Evolutionary conservation across 2,888 invertebrate genomes (phyloP).

Genomic region (Cheilosia variabilis): DNA sequence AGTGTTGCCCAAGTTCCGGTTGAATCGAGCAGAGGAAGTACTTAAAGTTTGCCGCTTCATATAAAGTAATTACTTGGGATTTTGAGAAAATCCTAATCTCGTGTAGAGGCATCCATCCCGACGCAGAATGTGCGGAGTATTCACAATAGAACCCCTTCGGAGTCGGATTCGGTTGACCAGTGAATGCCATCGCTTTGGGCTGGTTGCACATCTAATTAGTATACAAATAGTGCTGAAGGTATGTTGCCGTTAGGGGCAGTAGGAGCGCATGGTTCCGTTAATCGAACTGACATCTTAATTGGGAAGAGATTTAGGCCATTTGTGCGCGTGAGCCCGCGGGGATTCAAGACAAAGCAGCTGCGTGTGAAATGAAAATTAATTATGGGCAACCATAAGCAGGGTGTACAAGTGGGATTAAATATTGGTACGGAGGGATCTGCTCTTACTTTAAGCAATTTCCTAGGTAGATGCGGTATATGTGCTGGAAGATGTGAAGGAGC

Average conservation of each 20-base stretch:
- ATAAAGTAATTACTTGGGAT: slow-evolving; percentile 56
- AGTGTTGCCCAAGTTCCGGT: slow-evolving; percentile 32
- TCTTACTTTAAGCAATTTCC: too few species aligned
- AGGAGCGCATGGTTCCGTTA: slow-evolving; percentile 25
- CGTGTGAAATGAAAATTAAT: too few species aligned
- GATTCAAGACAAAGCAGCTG: too few species aligned
- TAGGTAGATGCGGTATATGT: too few species aligned
- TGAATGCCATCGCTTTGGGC: slow-evolving; percentile 5
- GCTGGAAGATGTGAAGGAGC: too few species aligned
- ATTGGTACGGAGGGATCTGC: too few species aligned
- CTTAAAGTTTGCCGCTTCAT: slow-evolving; percentile 60
- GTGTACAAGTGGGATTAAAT: too few species aligned
- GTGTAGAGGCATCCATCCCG: background rate
- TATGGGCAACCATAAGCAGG: too few species aligned
- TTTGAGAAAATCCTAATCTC: slow-evolving; percentile 41
- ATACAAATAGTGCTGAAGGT: slow-evolving; percentile 18
- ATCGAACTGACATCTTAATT: slow-evolving; percentile 59
- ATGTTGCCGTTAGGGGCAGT: slow-evolving; percentile 19
- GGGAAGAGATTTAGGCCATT: slow-evolving; percentile 31
- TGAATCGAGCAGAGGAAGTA: slow-evolving; percentile 15
- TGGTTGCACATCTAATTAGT: slow-evolving; percentile 19
- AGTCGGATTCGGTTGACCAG: slow-evolving; percentile 22
- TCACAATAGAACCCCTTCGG: slow-evolving; percentile 13
- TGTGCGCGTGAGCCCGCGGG: too few species aligned
- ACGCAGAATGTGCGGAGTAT: background rate